Conservation (phyloP, 2,113 vertebrate species). For the Protomyctophum bolini region DNA sequence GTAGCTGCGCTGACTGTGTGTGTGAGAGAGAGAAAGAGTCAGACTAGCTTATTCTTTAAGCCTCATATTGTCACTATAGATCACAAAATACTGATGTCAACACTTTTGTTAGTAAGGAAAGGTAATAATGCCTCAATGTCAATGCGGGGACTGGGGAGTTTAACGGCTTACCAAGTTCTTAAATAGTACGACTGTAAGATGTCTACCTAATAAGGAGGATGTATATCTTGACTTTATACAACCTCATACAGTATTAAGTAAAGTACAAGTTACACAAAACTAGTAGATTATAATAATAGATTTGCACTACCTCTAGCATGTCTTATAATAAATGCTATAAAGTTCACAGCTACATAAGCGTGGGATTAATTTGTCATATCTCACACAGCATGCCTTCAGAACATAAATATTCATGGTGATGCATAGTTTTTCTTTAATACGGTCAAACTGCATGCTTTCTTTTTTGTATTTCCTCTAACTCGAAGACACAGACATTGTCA, state of each 20-base stretch:
- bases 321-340: conserved; percentile 3
- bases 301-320: conserved; percentile 3
- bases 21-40: too few species aligned
- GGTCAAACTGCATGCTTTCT: neutral
- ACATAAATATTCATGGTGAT: neutral
- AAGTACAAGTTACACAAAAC: too few species aligned
- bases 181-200: too few species aligned
- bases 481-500: neutral
- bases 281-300: neutral
- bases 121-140: too few species aligned
- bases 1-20: conserved; percentile 4
- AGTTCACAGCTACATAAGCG: neutral
- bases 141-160: too few species aligned
- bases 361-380: conserved; percentile 6
- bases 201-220: neutral
- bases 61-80: too few species aligned
- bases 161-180: too few species aligned
- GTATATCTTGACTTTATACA: neutral
- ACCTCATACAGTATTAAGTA: neutral
- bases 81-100: too few species aligned
- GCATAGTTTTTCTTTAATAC: neutral
- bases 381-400: conserved; percentile 9
- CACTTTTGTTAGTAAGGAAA: too few species aligned
- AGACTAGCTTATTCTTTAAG: too few species aligned
- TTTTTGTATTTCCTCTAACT: neutral